Evolutionary conservation across 1,140 invertebrate species (phyloP).

Genomic region (Danaus melanippus): DNA sequence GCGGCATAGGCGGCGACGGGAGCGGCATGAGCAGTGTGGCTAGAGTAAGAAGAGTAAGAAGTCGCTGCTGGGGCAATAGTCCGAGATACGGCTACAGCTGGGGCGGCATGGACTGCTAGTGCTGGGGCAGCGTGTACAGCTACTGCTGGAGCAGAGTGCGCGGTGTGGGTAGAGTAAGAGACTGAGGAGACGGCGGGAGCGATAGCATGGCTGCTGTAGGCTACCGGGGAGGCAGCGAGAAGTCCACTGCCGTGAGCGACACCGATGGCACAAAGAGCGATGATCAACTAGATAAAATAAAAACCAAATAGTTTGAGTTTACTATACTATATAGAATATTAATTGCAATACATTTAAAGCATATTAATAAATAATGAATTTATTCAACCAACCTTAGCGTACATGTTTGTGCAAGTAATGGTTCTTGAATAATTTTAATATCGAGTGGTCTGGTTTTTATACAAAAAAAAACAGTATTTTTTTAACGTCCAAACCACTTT

Average conservation of each 20-base stretch:
- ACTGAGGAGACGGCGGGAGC: constrained; percentile 10
- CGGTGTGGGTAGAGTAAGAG: constrained; percentile 8
- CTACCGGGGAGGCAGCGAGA: constrained; percentile 35
- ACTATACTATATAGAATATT: background rate
- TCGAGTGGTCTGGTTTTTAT: too few species aligned
- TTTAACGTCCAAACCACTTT: too few species aligned
- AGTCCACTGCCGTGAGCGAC: constrained; percentile 51
- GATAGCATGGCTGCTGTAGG: constrained; percentile 33
- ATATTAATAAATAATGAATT: constrained; percentile 2
- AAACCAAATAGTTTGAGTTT: constrained; percentile 3
- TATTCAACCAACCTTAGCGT: constrained; percentile 17
- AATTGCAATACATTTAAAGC: background rate
- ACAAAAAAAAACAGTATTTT: background rate
- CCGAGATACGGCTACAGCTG: constrained; percentile 24
- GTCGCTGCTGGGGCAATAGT: constrained; percentile 25
- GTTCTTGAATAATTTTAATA: too few species aligned
- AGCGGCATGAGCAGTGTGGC: constrained; percentile 25
- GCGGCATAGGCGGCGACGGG: constrained; percentile 11
- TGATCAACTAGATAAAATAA: constrained; percentile 35
- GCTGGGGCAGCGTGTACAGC: constrained; percentile 9
- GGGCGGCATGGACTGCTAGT: constrained; percentile 22
- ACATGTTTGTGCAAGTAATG: constrained; percentile 15
- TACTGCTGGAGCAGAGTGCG: constrained; percentile 5
- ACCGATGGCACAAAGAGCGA: constrained; percentile 48
- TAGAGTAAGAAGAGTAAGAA: constrained; percentile 25